Base-by-base conservation (phyloP, 1,140 invertebrate species). In the Littorina saxatilis region DNA sequence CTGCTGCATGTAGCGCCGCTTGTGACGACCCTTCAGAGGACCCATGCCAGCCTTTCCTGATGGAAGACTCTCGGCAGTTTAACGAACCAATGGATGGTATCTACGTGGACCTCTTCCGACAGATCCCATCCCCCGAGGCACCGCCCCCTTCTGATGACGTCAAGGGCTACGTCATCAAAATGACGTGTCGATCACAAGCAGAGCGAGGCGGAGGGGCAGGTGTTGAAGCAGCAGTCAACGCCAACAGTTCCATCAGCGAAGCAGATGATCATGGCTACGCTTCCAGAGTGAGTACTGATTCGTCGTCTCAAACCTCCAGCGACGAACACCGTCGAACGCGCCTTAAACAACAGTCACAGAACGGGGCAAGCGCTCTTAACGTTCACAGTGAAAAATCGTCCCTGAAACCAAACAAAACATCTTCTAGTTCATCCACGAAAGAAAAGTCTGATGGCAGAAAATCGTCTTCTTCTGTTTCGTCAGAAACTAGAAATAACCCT, bases 101-200 rank as follows among this genome's bases (percentile, higher is more conserved):
- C 43, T 83, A 83, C 58, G 82, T 83, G 20, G 82, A 83, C 40
- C 27, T 83, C 23, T 83, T 79, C 55, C 76, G 77, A 23, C 63
- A 74, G 2, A 4, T 79, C 17, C 77, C 82, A 5, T 32, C 23
- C 1, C 29, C 32, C 74, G 11, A 23, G 20, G 17, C 2, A 5
- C n/a, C n/a, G n/a, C n/a, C n/a, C n/a, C n/a, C n/a, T n/a, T 47
- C 43, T 5, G 43, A 47, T 47, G 9, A 2, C n/a, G n/a, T 2
- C 29, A 7, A 17, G 5, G 29, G 35, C 35, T 32, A 68, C 15
- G 35, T 23, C 15, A 39, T 2, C 66, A 17, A 47, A 47, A 47
- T 17, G 43, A 47, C 43, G 43, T 39, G 13, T 1, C 37, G 66
- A 39, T 13, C 29, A 39, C 32, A 39, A 13, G n/a, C 29, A 29